A percentile compares a stretch with the other conserved stretches of the same genome.
phyloP scores from a whole-genome alignment of 1,140 invertebrate genomes.

The Pseudobourletiella spinata region DNA sequence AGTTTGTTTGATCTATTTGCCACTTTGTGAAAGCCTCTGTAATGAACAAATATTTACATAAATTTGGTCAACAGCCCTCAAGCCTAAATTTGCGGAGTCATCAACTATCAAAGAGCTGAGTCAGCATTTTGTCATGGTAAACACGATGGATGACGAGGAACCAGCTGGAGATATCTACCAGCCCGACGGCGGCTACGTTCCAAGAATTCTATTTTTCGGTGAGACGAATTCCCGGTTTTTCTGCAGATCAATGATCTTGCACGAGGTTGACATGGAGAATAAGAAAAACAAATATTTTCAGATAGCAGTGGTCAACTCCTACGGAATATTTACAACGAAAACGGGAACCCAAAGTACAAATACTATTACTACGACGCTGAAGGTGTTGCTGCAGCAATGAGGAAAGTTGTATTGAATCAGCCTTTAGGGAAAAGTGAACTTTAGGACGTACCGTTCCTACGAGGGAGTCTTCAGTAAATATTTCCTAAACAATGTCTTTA shows the following conservation, averaged over 20 bases:
- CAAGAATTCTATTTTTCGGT: slow-evolving; percentile 47
- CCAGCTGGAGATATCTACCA: slow-evolving; percentile 43
- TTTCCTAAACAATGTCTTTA: too few relatives aligned
- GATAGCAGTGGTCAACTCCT: slow-evolving; percentile 46
- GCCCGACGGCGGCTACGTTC: slow-evolving; percentile 53
- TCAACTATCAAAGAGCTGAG: slow-evolving; percentile 48
- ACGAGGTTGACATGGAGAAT: not conserved
- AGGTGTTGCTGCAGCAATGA: slow-evolving; percentile 47
- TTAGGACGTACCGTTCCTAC: too few relatives aligned
- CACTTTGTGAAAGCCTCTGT: too few relatives aligned
- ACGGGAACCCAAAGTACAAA: slow-evolving; percentile 50
- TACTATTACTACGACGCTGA: slow-evolving; percentile 50
- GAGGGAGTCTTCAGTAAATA: too few relatives aligned
- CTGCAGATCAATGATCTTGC: not conserved
- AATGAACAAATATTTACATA: too few relatives aligned
- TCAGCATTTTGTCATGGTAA: slow-evolving; percentile 52
- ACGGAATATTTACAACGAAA: slow-evolving; percentile 47
- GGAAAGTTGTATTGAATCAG: too few relatives aligned
- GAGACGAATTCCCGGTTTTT: slow-evolving; percentile 34
- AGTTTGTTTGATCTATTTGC: too few relatives aligned
- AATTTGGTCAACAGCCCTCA: too few relatives aligned
- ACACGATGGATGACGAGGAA: slow-evolving; percentile 49
- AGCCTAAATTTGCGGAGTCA: slow-evolving; percentile 48
- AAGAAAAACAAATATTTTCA: slow-evolving; percentile 23
- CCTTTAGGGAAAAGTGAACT: too few relatives aligned